Base-by-base conservation (phyloP, 2,888 invertebrate species). In the Orchestes rusci region DNA sequence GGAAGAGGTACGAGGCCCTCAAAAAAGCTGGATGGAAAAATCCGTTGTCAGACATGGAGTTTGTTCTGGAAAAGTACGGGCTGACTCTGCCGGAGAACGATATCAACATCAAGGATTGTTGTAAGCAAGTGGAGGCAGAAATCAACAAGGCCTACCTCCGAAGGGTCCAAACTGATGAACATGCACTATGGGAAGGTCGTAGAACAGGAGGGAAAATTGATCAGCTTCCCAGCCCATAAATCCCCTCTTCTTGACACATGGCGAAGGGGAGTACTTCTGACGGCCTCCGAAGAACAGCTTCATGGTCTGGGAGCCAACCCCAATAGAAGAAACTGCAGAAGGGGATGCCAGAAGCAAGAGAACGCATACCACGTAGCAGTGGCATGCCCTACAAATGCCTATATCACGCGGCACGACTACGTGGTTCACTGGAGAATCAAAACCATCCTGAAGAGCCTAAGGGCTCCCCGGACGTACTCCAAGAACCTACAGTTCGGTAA, bases 221-320 rank as follows among this genome's bases (percentile, higher is more conserved):
- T 52, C 2, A 16, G 31, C 2, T 51, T 53, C 39, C 46, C 47
- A 2, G 52, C 50, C 4, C 23, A 48, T 18, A 38, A 4, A 8
- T 39, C 34, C 15, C 36, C 36, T 8, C 45, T 38, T 8, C 37
- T 51, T 17, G 52, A 51, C 10, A 37, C 23, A 15, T 48, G 45
- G 38, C 38, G 53, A 27, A 30, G 44, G 13, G 20, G 44, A 3
- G 30, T 56, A 19, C 27, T 56, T 7, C 37, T 44, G 20, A 37
- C 44, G 3, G 55, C 52, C 4, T 44, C 50, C 3, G 55, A 56
- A 36, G 56, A 57, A 16, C 42, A 36, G n/a, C n/a, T n/a, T n/a
- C n/a, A n/a, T n/a, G n/a, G n/a, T n/a, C n/a, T n/a, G n/a, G n/a
- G n/a, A n/a, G 16, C 23, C 4, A 36, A 37, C 15, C 45, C 39